Evolutionary conservation across 2,113 vertebrate genomes (phyloP).

Genomic region (Aplodontia rufa): DNA sequence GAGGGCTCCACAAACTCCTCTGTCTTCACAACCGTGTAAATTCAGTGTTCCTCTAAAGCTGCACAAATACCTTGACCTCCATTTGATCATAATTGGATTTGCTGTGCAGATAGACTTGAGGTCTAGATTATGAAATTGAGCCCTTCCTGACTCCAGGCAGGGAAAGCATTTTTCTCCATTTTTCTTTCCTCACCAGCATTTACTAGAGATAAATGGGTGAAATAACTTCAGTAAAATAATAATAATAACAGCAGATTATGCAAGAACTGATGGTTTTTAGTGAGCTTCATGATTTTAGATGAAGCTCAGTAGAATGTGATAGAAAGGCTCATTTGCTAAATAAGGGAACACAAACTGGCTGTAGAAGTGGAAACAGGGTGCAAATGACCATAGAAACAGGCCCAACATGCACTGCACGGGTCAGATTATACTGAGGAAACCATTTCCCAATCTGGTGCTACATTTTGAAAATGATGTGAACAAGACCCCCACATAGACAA

Average conservation of each 20-base stretch:
- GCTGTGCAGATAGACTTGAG: neutral
- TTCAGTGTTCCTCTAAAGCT: neutral
- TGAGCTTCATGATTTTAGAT: neutral
- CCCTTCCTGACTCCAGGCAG: neutral
- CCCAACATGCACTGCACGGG: fast-evolving
- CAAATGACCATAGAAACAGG: too few relatives aligned
- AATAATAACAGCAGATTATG: neutral
- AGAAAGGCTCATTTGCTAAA: neutral
- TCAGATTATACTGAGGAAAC: fast-evolving
- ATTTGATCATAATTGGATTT: neutral
- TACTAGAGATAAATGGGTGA: neutral
- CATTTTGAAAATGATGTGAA: neutral
- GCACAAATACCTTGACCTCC: neutral
- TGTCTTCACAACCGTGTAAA: neutral
- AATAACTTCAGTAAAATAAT: neutral
- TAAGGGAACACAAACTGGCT: neutral
- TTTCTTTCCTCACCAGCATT: neutral
- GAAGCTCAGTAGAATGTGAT: neutral
- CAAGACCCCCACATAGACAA: neutral
- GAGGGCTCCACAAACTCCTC: too few relatives aligned
- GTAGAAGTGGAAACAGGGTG: neutral
- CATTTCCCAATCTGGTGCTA: fast-evolving
- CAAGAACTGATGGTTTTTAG: neutral
- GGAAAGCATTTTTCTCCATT: neutral
- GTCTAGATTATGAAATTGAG: too few relatives aligned